These are phyloP conservation scores for Argopecten irradians DNA, from an alignment of 1,140 invertebrate species.

Conservation along the genomic window DNA sequence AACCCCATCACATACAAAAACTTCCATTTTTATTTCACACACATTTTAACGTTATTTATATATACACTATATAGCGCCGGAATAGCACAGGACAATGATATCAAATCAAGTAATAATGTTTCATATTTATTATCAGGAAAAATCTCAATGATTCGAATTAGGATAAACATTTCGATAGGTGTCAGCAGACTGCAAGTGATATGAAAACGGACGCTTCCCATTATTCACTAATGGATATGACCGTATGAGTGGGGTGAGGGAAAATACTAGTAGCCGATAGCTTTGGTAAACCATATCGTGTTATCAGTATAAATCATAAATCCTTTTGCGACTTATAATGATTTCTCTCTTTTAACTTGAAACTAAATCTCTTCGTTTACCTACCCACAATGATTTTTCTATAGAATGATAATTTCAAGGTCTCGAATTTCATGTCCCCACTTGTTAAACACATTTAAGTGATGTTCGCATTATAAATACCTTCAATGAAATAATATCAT, in stretches of 20 bases:
- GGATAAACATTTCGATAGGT: background rate
- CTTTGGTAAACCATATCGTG: background rate
- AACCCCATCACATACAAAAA: too few species aligned
- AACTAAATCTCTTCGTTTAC: background rate
- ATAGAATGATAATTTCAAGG: background rate
- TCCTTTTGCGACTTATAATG: background rate
- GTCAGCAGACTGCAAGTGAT: background rate
- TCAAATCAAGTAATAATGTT: background rate
- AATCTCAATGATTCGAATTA: background rate
- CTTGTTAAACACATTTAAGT: background rate
- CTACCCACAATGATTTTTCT: background rate
- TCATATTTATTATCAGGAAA: background rate
- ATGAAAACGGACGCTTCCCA: background rate
- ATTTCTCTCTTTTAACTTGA: constrained; percentile 3
- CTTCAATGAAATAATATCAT: background rate
- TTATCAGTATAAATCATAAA: background rate
- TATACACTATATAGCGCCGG: background rate
- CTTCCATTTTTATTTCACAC: too few species aligned
- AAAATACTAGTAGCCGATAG: background rate
- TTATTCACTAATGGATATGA: background rate
- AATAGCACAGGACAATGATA: background rate
- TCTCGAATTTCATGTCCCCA: background rate
- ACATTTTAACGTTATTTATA: background rate
- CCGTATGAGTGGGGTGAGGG: background rate
- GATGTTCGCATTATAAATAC: background rate